Evolutionary conservation across 2,888 invertebrate genomes (phyloP).

Genomic region (Xestia ashworthii): DNA sequence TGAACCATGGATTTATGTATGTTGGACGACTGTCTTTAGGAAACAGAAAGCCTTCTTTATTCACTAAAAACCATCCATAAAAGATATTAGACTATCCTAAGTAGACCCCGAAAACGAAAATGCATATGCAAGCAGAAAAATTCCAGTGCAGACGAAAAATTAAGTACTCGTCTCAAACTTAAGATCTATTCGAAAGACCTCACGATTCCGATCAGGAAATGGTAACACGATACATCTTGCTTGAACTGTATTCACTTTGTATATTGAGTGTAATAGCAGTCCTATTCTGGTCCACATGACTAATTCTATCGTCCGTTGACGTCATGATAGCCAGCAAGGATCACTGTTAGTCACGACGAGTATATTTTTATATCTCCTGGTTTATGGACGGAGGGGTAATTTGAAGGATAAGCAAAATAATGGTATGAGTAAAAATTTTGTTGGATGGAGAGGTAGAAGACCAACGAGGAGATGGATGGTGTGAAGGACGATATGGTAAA

Average conservation of each 20-base stretch:
- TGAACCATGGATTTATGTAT: neutral
- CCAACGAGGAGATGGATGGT: neutral
- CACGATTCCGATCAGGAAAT: slow-evolving; percentile 10
- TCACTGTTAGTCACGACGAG: neutral
- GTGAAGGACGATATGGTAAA: neutral
- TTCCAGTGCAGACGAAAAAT: neutral
- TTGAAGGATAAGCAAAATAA: neutral
- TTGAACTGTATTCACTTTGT: slow-evolving; percentile 25
- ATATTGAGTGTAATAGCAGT: slow-evolving; percentile 30
- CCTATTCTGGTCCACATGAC: slow-evolving; percentile 62
- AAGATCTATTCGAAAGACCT: neutral
- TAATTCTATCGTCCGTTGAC: slow-evolving; percentile 49
- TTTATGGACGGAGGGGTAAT: neutral
- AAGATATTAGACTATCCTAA: neutral
- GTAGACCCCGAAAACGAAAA: neutral
- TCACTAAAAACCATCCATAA: neutral
- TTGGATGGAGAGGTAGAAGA: neutral
- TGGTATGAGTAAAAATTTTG: neutral
- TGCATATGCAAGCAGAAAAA: neutral
- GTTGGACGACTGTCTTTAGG: neutral
- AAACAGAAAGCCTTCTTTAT: neutral
- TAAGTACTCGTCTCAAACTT: neutral
- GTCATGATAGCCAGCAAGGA: slow-evolving; percentile 44
- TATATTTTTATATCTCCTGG: neutral
- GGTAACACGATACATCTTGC: slow-evolving; percentile 28